These are phyloP conservation scores for Oryzias javanicus DNA, from an alignment of 2,113 vertebrate species.

Conservation along the genomic window DNA sequence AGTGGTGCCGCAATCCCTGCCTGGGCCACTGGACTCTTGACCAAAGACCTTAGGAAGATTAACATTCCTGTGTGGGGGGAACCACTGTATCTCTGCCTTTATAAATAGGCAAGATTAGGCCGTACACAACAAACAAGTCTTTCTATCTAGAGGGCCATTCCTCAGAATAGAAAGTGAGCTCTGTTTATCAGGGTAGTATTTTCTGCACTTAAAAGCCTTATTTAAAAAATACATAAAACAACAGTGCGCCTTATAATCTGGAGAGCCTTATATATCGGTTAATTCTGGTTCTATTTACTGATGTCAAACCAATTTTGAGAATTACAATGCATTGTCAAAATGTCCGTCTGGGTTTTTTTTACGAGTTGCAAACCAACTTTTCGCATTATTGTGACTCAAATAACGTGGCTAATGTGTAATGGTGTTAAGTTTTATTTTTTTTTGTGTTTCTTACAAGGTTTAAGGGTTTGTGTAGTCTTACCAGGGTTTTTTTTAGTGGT, in stretches of 20 bases:
- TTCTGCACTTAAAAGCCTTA: slow-evolving; percentile 8
- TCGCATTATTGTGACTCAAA: too few species aligned
- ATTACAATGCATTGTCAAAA: too few species aligned
- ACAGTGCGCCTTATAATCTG: too few species aligned
- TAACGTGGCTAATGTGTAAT: too few species aligned
- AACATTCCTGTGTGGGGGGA: slow-evolving; percentile 64
- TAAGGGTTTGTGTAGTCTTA: too few species aligned
- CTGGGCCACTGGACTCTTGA: slow-evolving; percentile 61
- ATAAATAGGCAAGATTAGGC: slow-evolving; percentile 64
- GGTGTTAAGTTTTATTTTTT: too few species aligned
- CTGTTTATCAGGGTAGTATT: background rate
- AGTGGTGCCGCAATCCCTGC: slow-evolving; percentile 35
- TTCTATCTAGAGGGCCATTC: slow-evolving; percentile 6
- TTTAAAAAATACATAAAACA: background rate
- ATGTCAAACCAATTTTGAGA: background rate
- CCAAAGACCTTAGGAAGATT: slow-evolving; percentile 68
- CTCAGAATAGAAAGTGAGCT: slow-evolving; percentile 4
- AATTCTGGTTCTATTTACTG: slow-evolving; percentile 15
- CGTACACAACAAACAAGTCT: slow-evolving; percentile 41
- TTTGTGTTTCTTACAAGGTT: too few species aligned
- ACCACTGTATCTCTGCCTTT: slow-evolving; percentile 55
- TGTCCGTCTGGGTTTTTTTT: too few species aligned
- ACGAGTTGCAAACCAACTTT: too few species aligned
- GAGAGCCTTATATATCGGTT: too few species aligned
- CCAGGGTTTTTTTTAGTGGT: too few species aligned